Conservation (phyloP, 1,140 invertebrate species). For the Cephus cinctus region DNA sequence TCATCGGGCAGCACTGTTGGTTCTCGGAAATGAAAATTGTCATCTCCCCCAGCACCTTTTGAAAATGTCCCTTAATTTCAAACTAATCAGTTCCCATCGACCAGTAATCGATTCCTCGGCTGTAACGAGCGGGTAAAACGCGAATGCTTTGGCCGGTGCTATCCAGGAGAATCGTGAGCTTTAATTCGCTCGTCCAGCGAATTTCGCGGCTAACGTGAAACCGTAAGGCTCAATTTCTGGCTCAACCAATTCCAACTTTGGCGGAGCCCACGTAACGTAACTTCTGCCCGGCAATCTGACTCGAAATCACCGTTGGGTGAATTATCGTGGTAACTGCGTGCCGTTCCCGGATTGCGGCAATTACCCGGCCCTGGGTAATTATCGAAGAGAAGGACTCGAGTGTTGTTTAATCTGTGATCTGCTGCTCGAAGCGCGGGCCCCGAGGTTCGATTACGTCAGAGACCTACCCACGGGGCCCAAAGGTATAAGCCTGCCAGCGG, state of each 20-base stretch:
- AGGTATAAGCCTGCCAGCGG: conserved; percentile 13
- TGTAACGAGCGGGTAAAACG: background rate
- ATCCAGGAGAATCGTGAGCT: too few relatives aligned
- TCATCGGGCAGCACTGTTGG: too few relatives aligned
- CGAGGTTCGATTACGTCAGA: conserved; percentile 44
- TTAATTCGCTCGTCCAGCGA: too few relatives aligned
- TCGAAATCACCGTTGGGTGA: conserved; percentile 52
- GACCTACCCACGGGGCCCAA: conserved; percentile 14
- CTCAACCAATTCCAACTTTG: conserved; percentile 53
- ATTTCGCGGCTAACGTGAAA: too few relatives aligned
- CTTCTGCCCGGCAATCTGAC: conserved; percentile 49
- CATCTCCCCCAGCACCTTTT: too few relatives aligned
- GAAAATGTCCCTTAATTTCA: too few relatives aligned
- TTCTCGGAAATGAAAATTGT: too few relatives aligned
- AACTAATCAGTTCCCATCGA: background rate
- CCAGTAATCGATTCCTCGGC: background rate
- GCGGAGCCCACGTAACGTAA: conserved; percentile 40
- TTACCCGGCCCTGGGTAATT: conserved; percentile 50
- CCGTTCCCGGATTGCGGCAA: conserved; percentile 53
- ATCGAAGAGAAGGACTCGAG: conserved; percentile 52
- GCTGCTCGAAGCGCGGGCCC: conserved; percentile 19
- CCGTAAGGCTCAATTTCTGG: conserved; percentile 42
- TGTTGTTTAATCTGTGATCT: conserved; percentile 54
- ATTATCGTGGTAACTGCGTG: conserved; percentile 53
- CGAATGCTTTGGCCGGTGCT: too few relatives aligned